Base-by-base conservation (phyloP, 2,113 vertebrate species). In the Pseudorectes ferrugineus region DNA sequence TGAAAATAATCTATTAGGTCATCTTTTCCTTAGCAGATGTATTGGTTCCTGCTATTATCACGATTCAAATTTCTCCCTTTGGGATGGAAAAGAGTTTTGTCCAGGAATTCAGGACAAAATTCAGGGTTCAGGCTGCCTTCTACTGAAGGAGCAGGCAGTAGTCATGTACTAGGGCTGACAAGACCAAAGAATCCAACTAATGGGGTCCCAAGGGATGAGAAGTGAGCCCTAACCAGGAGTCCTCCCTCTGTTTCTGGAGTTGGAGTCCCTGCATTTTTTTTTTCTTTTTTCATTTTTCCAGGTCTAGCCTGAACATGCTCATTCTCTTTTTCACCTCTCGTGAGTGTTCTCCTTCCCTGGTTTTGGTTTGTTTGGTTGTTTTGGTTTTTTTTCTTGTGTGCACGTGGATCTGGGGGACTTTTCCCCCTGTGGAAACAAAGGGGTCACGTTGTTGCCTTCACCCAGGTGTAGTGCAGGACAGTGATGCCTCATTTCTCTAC, bases 1-100 rank as follows among this genome's bases (percentile, higher is more conserved):
- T 93, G 82, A 84, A 96, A 97, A 95, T 89, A 95, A 77, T 66
- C 38, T 52, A 68, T 88, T 91, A 94, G 85, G 78, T 79, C 25
- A 26, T 63, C 71, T 66, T 67, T 66, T 43, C 40, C 76, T 84
- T 38, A 57, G 71, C 38, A 68, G 19, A 59, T 46, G 12, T 28
- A 26, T 36, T 85, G 36, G 26, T 31, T 59, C 25, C n/a, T 61
- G 20, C 79, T 54, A 33, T 55, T 24, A 55, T 4, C 28, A 21
- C 14, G 58, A 51, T 45, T 67, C 16, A 62, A 35, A 35, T 91
- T 51, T 45, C 52, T 70, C 43, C 25, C 20, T 48, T 52, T 36
- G 52, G 17, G 71, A 36, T 61, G 35, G 26, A 65, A 22, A 76
- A 79, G 15, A 12, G 3, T 57, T 91, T 63, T 89, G 70, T 42